Evolutionary conservation across 2,113 vertebrate genomes (phyloP).

Genomic region (Hydropotes inermis): DNA sequence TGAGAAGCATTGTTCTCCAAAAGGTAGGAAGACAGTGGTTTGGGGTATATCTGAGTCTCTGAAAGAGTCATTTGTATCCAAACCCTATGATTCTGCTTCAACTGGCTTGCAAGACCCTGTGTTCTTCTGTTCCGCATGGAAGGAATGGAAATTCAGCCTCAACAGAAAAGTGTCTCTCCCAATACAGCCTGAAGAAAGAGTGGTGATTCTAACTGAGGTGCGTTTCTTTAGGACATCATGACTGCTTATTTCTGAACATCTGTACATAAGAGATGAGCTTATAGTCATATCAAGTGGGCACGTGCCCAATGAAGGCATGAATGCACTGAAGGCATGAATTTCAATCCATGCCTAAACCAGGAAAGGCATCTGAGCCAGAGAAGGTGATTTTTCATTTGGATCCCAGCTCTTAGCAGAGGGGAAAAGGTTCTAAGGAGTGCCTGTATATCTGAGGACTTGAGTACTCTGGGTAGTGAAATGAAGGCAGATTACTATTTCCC

Average conservation of each 20-base stretch:
- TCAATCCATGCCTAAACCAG: not conserved
- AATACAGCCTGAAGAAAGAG: not conserved
- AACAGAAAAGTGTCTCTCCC: not conserved
- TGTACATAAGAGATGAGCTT: not conserved
- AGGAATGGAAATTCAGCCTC: not conserved
- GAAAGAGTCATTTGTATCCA: not conserved
- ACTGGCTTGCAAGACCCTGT: not conserved
- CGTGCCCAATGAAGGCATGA: not conserved
- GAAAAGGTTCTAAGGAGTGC: not conserved
- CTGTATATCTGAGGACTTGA: not conserved
- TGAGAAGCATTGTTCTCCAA: not conserved
- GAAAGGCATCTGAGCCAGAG: not conserved
- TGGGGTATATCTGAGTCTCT: not conserved
- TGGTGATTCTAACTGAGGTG: not conserved
- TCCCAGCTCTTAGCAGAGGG: not conserved
- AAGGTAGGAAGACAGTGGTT: not conserved
- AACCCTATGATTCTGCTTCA: not conserved
- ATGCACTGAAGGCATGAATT: not conserved
- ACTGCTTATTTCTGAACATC: not conserved
- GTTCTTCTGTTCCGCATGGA: not conserved
- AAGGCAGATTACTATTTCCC: not conserved
- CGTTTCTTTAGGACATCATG: not conserved
- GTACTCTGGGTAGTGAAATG: not conserved
- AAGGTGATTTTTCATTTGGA: not conserved
- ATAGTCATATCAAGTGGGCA: not conserved